Percentiles rank a stretch among this genome's conserved stretches.
These are phyloP conservation scores for Meteorus sp. DNA, from an alignment of 1,140 invertebrate species.

Conservation along the genomic window DNA sequence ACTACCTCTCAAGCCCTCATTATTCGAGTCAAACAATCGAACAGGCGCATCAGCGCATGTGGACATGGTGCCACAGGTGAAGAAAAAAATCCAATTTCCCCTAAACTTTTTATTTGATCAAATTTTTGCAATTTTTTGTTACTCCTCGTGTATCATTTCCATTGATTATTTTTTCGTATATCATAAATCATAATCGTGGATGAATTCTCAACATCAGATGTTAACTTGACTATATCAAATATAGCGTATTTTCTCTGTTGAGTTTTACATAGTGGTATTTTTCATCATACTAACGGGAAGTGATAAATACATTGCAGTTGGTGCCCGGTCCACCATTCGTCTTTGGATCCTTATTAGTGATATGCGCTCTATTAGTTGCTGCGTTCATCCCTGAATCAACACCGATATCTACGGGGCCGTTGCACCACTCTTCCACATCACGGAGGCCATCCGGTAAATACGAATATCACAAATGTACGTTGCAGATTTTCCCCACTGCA, in stretches of 20 bases:
- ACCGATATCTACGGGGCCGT: slow-evolving; percentile 54
- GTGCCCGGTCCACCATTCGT: slow-evolving; percentile 99
- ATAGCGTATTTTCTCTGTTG: no score
- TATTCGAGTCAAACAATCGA: slow-evolving; percentile 53
- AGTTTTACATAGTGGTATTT: no score
- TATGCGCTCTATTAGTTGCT: slow-evolving; percentile 91
- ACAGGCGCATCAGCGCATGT: slow-evolving; percentile 56
- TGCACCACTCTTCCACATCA: slow-evolving; percentile 57
- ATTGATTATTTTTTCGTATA: no score
- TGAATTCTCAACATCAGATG: no score
- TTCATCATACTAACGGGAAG: slow-evolving; percentile 15
- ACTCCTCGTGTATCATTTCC: no score
- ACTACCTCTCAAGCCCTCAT: slow-evolving; percentile 50
- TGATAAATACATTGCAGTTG: slow-evolving; percentile 65
- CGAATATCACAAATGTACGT: slow-evolving; percentile 61
- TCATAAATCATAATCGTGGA: no score
- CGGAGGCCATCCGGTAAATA: slow-evolving; percentile 60
- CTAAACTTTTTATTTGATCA: slow-evolving; percentile 5
- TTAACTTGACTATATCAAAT: no score
- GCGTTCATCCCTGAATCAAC: slow-evolving; percentile 84
- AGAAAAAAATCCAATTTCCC: no score
- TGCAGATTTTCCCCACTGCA: slow-evolving; percentile 55
- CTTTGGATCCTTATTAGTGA: slow-evolving; percentile 94
- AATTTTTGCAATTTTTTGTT: background rate
- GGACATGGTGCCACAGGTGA: slow-evolving; percentile 59